Base-by-base conservation (phyloP, 2,888 invertebrate species). In the Sericinus montela region DNA sequence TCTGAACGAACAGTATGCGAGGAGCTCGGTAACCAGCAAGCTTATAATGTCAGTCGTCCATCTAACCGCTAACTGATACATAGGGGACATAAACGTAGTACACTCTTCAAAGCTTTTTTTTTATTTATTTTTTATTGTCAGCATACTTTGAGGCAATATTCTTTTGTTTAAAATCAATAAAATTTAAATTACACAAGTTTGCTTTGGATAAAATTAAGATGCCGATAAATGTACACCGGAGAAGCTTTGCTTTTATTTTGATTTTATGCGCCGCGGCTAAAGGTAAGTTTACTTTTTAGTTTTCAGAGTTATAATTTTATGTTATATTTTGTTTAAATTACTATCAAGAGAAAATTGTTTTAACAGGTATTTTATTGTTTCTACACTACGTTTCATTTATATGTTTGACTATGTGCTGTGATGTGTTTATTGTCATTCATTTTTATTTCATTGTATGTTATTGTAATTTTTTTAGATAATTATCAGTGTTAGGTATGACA, bases 31-130 rank as follows among this genome's bases (percentile, higher is more conserved):
- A 62, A 59, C 53, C 59, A 57, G 60, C 58, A 48, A 53, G 29
- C 29, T 40, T 15, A 56, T 53, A 62, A 59, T 63, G 64, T 60
- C 69, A 69, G 49, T 44, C 44, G 52, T 39, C 30, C n/a, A 40
- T 23, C 35, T 40, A 49, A 49, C 44, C 44, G 40, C 40, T 28
- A 25, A 36, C 45, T 29, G 41, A 41, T 35, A 37, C 37, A 30
- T 39, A 49, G 14, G 44, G 35, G 40, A 23, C 30, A 41, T 19
- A 19, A 6, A 36, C 43, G 38, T 30, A 39, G 3, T 45, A 32
- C 16, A 19, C 7, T 30, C 13, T 1, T 23, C 23, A 15, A 8
- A n/a, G 16, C n/a, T 1, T 23, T 32, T 42, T 30, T 11, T 32
- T 25, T 6, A 2, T 25, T 25, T 25, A 25, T 1, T 25, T 25